Evolutionary conservation across 2,113 vertebrate genomes (phyloP).

Genomic region (Anoura caudifer): DNA sequence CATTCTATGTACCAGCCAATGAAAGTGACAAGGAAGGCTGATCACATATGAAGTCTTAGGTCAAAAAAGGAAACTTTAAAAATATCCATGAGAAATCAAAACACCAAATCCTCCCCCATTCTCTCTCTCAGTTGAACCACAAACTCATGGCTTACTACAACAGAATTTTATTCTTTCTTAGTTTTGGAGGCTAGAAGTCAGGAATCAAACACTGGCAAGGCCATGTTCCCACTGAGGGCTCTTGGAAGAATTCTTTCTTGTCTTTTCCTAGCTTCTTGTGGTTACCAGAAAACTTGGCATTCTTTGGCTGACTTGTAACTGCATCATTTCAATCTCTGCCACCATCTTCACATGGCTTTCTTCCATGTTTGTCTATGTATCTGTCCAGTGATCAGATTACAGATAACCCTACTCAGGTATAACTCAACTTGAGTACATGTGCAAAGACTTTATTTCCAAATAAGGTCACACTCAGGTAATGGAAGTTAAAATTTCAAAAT

Average conservation of each 20-base stretch:
- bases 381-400: neutral
- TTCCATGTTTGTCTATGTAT: neutral
- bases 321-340: neutral
- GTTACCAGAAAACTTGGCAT: neutral
- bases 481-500: neutral
- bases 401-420: neutral
- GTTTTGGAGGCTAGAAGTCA: neutral
- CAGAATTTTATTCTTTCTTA: neutral
- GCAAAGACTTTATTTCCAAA: neutral
- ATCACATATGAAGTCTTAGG: neutral
- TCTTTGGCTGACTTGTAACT: neutral
- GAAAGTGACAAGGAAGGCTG: neutral
- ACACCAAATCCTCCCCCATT: neutral
- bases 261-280: neutral
- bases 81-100: neutral
- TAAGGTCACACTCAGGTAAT: neutral
- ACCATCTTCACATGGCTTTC: neutral
- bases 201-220: neutral
- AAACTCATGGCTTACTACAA: neutral
- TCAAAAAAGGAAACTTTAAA: neutral
- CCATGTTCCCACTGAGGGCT: neutral
- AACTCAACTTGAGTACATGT: neutral
- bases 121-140: neutral
- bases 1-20: neutral
- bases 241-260: neutral